Evolutionary conservation across 1,140 invertebrate genomes (phyloP).

Genomic region (Saxidomus purpurata): DNA sequence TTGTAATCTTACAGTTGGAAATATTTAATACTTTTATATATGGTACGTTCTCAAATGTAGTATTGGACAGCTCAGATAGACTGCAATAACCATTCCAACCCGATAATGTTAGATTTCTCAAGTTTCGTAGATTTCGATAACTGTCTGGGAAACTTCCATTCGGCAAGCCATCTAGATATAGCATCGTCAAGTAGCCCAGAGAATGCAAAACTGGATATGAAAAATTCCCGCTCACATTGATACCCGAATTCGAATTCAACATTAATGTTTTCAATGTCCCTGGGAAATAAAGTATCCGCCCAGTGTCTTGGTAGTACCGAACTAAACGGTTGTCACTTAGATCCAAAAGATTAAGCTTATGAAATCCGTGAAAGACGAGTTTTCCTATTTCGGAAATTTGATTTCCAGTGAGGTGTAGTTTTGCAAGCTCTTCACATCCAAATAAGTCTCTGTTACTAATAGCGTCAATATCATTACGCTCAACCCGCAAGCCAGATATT

Average conservation of each 20-base stretch:
- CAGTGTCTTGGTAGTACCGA: background rate
- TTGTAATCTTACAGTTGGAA: constrained; percentile 48
- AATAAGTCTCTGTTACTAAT: background rate
- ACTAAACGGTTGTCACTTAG: background rate
- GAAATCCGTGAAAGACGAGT: constrained; percentile 4
- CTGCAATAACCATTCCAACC: background rate
- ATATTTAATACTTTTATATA: constrained; percentile 39
- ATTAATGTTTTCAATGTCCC: background rate
- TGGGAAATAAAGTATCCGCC: background rate
- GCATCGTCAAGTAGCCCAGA: background rate
- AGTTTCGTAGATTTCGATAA: background rate
- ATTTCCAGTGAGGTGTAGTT: constrained; percentile 27
- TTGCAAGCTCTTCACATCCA: constrained; percentile 33
- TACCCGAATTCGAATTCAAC: background rate
- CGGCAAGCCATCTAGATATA: background rate
- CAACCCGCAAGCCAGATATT: background rate
- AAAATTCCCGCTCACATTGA: background rate
- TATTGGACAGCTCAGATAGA: background rate
- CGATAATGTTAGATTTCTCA: background rate
- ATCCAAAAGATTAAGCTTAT: background rate
- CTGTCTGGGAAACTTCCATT: background rate
- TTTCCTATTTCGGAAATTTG: background rate
- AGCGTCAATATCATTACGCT: background rate
- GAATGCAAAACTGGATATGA: background rate
- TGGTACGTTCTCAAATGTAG: background rate